Evolutionary conservation across 2,113 vertebrate genomes (phyloP).

Genomic region (Columba janthina): DNA sequence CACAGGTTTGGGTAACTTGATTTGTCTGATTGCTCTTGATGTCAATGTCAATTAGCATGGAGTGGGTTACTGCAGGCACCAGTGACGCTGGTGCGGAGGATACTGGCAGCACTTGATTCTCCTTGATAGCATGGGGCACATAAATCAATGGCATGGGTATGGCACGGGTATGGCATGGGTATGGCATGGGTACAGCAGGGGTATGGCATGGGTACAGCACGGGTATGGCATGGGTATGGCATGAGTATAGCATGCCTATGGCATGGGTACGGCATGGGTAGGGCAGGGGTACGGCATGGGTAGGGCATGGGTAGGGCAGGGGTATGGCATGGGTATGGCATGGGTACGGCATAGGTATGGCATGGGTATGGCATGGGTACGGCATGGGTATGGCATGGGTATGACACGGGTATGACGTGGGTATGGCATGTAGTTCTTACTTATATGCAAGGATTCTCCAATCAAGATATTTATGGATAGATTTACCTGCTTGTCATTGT

Average conservation of each 20-base stretch:
- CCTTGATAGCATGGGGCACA: rapidly evolving
- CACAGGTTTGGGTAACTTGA: rapidly evolving
- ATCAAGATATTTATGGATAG: no score
- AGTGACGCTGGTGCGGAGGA: rapidly evolving
- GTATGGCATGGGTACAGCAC: rapidly evolving
- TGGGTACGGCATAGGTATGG: no score
- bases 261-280: no score
- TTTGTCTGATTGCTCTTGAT: background rate
- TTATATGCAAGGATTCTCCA: rapidly evolving
- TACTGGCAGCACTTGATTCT: rapidly evolving
- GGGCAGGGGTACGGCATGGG: background rate
- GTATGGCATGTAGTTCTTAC: background rate
- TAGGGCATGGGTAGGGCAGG: no score
- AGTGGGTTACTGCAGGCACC: background rate
- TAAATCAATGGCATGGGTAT: no score
- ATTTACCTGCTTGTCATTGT: background rate
- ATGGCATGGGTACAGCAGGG: no score
- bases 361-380: rapidly evolving
- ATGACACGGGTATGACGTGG: no score
- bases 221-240: no score
- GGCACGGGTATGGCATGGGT: no score
- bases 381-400: no score
- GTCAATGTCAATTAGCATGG: background rate
- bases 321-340: no score
- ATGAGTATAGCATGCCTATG: no score